phyloP scores from a whole-genome alignment of 1,140 invertebrate genomes.

The Geopemphigus sp. region DNA sequence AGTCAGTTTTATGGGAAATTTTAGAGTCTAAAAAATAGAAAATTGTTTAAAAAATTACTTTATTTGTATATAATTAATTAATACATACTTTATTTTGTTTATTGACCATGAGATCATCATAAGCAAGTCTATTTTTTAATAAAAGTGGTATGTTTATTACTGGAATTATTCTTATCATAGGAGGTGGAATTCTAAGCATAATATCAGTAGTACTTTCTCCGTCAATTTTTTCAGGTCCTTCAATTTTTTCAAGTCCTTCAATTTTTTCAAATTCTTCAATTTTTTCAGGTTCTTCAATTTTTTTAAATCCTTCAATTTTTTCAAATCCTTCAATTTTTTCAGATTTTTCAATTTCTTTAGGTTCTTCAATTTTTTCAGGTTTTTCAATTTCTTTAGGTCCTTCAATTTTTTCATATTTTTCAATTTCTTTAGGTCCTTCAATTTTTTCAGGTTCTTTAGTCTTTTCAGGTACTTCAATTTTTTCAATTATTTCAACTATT shows the following conservation, averaged over 20 bases:
- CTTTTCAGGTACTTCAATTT: neutral
- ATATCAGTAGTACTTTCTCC: neutral
- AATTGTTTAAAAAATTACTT: neutral
- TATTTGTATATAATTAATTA: neutral
- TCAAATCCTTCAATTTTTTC: neutral
- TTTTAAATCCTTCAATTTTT: neutral
- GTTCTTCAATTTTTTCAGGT: neutral
- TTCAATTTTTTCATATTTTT: neutral
- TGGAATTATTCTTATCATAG: constrained; percentile 20
- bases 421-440: neutral
- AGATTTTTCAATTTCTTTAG: neutral
- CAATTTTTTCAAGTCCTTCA: neutral
- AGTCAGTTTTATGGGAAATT: neutral
- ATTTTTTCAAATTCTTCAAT: neutral
- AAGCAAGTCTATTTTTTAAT: constrained; percentile 12
- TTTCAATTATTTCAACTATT: too few relatives aligned
- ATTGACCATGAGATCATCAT: neutral
- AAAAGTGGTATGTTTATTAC: neutral
- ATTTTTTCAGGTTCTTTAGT: too few relatives aligned
- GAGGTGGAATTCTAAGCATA: constrained; percentile 14
- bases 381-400: neutral
- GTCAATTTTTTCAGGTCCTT: neutral
- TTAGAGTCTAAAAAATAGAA: neutral
- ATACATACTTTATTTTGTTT: neutral
- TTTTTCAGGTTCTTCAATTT: neutral